Evolutionary conservation across 1,140 invertebrate genomes (phyloP), one percentile per base, ranked within the genome.

Genomic region (Drosophila asahinai): DNA sequence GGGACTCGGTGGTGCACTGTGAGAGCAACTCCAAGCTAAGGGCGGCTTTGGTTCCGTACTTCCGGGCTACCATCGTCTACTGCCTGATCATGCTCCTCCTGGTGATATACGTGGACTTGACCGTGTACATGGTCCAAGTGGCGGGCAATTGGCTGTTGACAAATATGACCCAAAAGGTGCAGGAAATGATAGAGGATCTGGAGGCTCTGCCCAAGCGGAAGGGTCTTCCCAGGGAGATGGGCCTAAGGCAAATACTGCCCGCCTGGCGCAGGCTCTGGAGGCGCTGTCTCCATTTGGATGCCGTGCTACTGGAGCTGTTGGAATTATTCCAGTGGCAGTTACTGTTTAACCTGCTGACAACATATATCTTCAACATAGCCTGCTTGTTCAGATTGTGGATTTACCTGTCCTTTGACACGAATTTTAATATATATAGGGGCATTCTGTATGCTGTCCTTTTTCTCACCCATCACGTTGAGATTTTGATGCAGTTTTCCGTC

Each of bases 231-330:
- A 63, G 73, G 2, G 25, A 27, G 6, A 77, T 90, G 19, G 58
- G 72, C 5, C 25, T 80, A 4, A 47, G 55, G 8, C 84, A 89
- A 17, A 19, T 89, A 2, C 11, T 80, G 7, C 6, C 8, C 2
- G 86, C 63, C 11, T 89, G 86, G 86, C 60, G 22, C 0, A 33
- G 22, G 1, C 57, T 90, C 19, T 90, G 86, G 78, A 30, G 14
- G 1, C 49, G 51, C 9, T 66, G 71, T 3, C n/a, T 45, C 17
- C 75, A 55, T 1, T 22, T 90, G 54, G 63, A 81, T 11, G 40
- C 9, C 5, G 19, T 90, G 2, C 40, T 73, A 0, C 1, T 2
- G 0, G 58, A 86, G 30, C 25, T 79, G 2, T 17, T 81, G 12
- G 9, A 70, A 0, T 27, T 86, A 9, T 81, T 68, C 3, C 63